Evolutionary conservation across 1,140 invertebrate genomes (phyloP).

Genomic region (Habropoda laboriosa): DNA sequence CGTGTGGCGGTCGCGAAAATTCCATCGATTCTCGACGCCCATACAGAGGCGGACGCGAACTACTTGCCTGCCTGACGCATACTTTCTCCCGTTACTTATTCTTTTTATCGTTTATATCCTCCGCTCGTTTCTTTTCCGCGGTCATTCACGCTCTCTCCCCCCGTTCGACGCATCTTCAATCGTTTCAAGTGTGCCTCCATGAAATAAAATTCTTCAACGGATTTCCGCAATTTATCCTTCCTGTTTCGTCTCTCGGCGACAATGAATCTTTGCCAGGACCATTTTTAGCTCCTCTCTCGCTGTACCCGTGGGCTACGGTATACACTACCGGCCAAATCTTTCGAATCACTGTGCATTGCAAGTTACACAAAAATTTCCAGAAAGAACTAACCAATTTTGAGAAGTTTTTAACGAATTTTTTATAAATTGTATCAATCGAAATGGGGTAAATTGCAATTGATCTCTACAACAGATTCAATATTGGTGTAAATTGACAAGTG

Average conservation of each 20-base stretch:
- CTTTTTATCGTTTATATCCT: constrained; percentile 36
- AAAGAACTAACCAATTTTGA: too few relatives aligned
- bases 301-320: too few relatives aligned
- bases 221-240: constrained; percentile 28
- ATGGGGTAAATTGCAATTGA: too few relatives aligned
- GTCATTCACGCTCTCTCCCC: constrained; percentile 45
- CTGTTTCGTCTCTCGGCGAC: not conserved
- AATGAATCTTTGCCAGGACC: not conserved
- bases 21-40: not conserved
- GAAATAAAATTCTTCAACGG: constrained; percentile 35
- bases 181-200: constrained; percentile 29
- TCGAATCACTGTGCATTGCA: too few relatives aligned
- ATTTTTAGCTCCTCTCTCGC: not conserved
- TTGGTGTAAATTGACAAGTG: too few relatives aligned
- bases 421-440: too few relatives aligned
- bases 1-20: not conserved
- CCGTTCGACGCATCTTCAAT: constrained; percentile 22
- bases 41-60: constrained; percentile 6
- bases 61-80: constrained; percentile 36
- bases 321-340: too few relatives aligned
- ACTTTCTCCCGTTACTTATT: constrained; percentile 52
- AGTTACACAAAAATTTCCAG: too few relatives aligned
- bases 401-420: too few relatives aligned
- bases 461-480: too few relatives aligned
- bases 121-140: constrained; percentile 33